Base-by-base conservation (phyloP, 2,113 vertebrate genomes). In the Psittacula cyanocephala region DNA sequence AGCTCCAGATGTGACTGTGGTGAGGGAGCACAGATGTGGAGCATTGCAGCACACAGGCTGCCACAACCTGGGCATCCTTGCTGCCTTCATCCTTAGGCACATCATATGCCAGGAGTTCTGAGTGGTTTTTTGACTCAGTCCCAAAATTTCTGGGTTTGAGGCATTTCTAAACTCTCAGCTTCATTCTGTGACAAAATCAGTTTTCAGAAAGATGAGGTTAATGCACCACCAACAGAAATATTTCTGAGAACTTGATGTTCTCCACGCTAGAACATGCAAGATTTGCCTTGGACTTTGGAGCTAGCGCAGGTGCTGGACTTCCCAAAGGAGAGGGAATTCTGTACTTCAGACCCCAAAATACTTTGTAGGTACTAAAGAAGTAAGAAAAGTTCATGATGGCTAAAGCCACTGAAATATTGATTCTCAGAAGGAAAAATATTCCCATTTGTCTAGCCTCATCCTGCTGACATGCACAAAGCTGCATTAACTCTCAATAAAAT, bases 401-500 rank as follows among this genome's bases (percentile, higher is more conserved):
- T 46, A 81, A 44, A 85, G 16, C 15, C 1, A 0, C 33, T 44
- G 41, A 90, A 44, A 29, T 35, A 90, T 12, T 65, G 82, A 90
- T 88, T 94, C 94, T 90, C 72, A 88, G 83, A 90, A 62, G 11
- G 13, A 86, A 83, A 90, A 95, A n/a, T 53, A 65, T 39, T 81
- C 89, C 86, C 16, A 90, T 8, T 88, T 93, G 41, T 86, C 77
- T 59, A 62, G n/a, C 52, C 57, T 93, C 65, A 85, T 52, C n/a
- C n/a, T 86, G 86, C 93, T 94, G 77, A 93, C 71, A 64, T 17
- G 90, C 27, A 71, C 75, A 49, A 79, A 94, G n/a, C 86, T 94
- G 47, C 68, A 93, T 93, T 92, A 92, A 93, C 92, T 94, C 62
- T 68, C 92, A 47, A 29, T 87, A 94, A 95, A 93, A 92, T 80